Evolutionary conservation across 2,888 invertebrate genomes (phyloP).

Genomic region (Latheticus oryzae): DNA sequence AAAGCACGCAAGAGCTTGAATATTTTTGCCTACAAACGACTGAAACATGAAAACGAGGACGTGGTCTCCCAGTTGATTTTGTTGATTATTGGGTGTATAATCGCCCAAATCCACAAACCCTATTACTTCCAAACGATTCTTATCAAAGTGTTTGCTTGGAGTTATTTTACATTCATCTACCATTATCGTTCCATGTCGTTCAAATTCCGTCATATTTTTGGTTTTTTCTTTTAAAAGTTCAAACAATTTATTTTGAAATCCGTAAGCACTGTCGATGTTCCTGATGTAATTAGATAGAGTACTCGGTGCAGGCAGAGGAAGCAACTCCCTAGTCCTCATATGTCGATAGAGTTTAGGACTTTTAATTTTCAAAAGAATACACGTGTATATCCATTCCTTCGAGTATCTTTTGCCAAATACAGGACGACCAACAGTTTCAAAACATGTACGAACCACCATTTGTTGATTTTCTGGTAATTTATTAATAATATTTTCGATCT

Average conservation of each 20-base stretch:
- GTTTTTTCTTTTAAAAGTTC: conserved; percentile 13
- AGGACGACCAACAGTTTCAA: background rate
- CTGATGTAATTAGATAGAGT: conserved; percentile 1
- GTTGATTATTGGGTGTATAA: conserved; percentile 44
- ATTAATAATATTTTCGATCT: conserved; percentile 1
- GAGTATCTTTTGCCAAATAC: background rate
- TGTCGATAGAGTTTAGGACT: conserved; percentile 6
- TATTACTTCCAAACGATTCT: conserved; percentile 35
- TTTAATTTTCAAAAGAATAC: conserved; percentile 6
- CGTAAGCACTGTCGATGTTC: conserved; percentile 3
- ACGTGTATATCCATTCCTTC: conserved; percentile 10
- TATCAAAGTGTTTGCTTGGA: conserved; percentile 44
- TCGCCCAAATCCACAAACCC: conserved; percentile 49
- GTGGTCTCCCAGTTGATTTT: conserved; percentile 47
- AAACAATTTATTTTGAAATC: conserved; percentile 15
- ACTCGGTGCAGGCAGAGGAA: conserved; percentile 10
- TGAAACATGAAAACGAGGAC: conserved; percentile 52
- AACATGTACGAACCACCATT: conserved; percentile 6
- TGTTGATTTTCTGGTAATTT: conserved; percentile 10
- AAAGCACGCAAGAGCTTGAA: conserved; percentile 51
- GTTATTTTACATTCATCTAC: conserved; percentile 50
- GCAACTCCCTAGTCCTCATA: conserved; percentile 4
- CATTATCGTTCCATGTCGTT: conserved; percentile 39
- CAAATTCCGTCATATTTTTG: conserved; percentile 3
- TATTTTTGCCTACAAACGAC: conserved; percentile 44